Evolutionary conservation across 2,797 vertebrate genomes (phyloP).

Genomic region (Bradypus variegatus): DNA sequence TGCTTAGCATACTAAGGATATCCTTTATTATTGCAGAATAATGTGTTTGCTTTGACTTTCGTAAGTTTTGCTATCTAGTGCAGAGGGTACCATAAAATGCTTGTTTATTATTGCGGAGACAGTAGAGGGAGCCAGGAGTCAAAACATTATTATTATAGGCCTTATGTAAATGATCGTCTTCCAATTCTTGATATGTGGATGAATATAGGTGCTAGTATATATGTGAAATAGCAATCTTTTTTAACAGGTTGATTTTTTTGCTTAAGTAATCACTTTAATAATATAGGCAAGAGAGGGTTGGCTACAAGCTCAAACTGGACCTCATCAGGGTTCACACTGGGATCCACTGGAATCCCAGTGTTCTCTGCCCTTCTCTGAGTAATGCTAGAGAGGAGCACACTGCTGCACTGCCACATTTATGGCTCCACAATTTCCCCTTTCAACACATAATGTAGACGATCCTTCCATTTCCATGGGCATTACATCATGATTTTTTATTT

Average conservation of each 20-base stretch:
- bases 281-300: not conserved
- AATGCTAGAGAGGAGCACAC: not conserved
- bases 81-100: not conserved
- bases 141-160: constrained; percentile 42
- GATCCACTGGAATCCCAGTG: not conserved
- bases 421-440: not conserved
- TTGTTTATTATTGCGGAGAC: constrained; percentile 56
- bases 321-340: not conserved
- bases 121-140: constrained; percentile 66
- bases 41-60: constrained; percentile 30
- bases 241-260: not conserved
- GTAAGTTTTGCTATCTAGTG: constrained; percentile 12
- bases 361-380: not conserved
- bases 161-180: constrained; percentile 16
- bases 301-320: not conserved
- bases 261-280: constrained; percentile 17
- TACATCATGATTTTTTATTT: constrained; percentile 5
- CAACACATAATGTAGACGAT: not conserved
- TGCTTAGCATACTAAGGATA: constrained; percentile 36
- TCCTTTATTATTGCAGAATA: constrained; percentile 8
- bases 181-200: constrained; percentile 19
- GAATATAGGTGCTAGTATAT: constrained; percentile 10
- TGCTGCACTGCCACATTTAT: not conserved
- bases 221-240: not conserved
- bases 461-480: not conserved